These are phyloP conservation scores for Erebia aethiops DNA, from an alignment of 2,888 invertebrate genomes.

Conservation along the genomic window DNA sequence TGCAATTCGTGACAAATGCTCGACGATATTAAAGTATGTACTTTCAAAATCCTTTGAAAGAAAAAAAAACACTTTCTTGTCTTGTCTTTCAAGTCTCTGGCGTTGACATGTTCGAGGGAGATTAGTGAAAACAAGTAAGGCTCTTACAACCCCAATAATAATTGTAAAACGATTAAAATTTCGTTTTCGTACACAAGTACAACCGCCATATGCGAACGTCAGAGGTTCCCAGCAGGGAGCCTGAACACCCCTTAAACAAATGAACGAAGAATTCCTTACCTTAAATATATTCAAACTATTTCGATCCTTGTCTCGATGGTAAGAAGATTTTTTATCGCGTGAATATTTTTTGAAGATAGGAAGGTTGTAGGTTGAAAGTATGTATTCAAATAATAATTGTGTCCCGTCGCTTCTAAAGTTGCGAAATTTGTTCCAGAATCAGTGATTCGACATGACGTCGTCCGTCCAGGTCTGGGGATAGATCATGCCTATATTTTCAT, in stretches of 20 bases:
- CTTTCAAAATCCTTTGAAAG: not conserved
- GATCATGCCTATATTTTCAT: not conserved
- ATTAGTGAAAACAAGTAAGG: conserved; percentile 38
- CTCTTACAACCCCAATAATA: conserved; percentile 37
- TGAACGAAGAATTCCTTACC: conserved; percentile 40
- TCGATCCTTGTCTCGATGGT: not conserved
- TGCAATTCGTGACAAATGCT: too few species aligned
- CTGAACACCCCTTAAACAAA: conserved; percentile 46
- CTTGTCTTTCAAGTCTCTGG: conserved; percentile 30
- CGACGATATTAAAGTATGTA: not conserved
- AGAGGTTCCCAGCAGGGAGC: conserved; percentile 54
- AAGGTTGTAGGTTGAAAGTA: not conserved
- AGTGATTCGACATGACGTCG: conserved; percentile 41
- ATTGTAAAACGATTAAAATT: conserved; percentile 48
- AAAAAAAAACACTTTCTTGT: conserved; percentile 22
- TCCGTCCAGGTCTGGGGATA: conserved; percentile 5
- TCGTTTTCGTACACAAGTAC: conserved; percentile 46
- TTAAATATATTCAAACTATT: conserved; percentile 16
- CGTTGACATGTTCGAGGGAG: conserved; percentile 35
- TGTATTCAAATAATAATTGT: conserved; percentile 51
- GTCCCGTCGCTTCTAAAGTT: conserved; percentile 66
- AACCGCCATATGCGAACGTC: conserved; percentile 63
- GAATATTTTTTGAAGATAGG: not conserved
- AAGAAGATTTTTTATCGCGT: conserved; percentile 10
- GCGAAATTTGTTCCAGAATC: conserved; percentile 54